Conservation (phyloP, 2,797 vertebrate genomes). For the Hydrolagus colliei region DNA sequence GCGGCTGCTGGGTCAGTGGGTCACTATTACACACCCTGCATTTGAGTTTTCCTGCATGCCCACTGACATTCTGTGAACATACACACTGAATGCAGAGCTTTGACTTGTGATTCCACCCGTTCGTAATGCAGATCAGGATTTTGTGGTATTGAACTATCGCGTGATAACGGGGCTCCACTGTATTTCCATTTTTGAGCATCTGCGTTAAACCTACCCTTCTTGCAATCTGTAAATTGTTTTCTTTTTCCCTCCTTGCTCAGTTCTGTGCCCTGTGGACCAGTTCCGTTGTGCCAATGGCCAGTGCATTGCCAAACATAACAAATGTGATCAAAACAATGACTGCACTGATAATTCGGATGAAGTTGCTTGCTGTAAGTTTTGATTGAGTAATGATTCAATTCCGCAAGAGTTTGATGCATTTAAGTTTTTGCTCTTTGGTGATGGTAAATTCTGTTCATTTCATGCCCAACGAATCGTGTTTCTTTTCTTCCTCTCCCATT, state of each 20-base stretch:
- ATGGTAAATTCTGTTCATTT: neutral
- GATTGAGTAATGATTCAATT: conserved; percentile 33
- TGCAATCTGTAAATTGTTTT: neutral
- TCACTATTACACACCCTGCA: too few relatives aligned
- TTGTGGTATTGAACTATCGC: too few relatives aligned
- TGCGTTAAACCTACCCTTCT: neutral
- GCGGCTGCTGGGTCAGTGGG: too few relatives aligned
- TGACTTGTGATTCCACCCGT: too few relatives aligned
- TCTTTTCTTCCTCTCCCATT: neutral
- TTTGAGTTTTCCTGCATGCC: too few relatives aligned
- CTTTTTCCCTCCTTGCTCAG: conserved; percentile 48
- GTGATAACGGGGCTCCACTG: too few relatives aligned
- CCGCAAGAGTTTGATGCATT: conserved; percentile 36
- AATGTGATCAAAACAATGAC: conserved; percentile 87
- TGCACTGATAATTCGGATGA: conserved; percentile 89
- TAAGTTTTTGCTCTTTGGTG: conserved; percentile 29
- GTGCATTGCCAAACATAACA: conserved; percentile 88
- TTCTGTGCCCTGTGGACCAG: conserved; percentile 77
- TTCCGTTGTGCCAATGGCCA: conserved; percentile 84
- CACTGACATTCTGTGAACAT: too few relatives aligned
- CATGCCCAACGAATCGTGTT: neutral
- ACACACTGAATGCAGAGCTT: too few relatives aligned
- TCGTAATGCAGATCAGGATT: too few relatives aligned
- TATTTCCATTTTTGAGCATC: neutral
- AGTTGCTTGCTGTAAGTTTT: conserved; percentile 83